Evolutionary conservation across 2,113 vertebrate species (phyloP).

Genomic region (Leucopternis melanops): DNA sequence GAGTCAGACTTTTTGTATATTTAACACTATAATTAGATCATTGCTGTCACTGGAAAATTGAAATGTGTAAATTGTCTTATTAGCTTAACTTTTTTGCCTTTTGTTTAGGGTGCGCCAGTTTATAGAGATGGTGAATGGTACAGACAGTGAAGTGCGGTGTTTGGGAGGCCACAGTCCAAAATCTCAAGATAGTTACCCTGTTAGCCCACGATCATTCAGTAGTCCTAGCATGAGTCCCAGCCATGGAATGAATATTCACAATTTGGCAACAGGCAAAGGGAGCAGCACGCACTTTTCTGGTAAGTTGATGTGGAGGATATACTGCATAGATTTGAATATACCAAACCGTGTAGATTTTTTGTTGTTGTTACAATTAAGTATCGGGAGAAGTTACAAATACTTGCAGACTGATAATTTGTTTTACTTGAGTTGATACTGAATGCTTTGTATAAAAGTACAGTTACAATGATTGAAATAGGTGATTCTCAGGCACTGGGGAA

Average conservation of each 20-base stretch:
- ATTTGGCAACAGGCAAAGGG: conserved; percentile 79
- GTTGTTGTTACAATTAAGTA: neutral
- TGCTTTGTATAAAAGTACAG: neutral
- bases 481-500: neutral
- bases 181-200: conserved; percentile 96
- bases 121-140: conserved; percentile 99
- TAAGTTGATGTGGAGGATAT: neutral
- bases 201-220: conserved; percentile 88
- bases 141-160: conserved; percentile 96
- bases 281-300: conserved; percentile 85
- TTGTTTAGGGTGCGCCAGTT: conserved; percentile 93
- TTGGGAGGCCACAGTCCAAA: conserved; percentile 96
- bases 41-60: neutral
- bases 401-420: neutral
- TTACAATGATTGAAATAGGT: neutral
- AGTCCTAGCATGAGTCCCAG: conserved; percentile 87
- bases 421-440: neutral
- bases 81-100: conserved; percentile 47
- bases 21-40: neutral
- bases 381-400: neutral
- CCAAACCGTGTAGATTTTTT: fast-evolving
- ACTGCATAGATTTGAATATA: neutral
- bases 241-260: conserved; percentile 78
- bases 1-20: neutral
- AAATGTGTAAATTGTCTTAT: neutral